Conservation (phyloP, 2,888 invertebrate species). For the Trichopoda pennipes region DNA sequence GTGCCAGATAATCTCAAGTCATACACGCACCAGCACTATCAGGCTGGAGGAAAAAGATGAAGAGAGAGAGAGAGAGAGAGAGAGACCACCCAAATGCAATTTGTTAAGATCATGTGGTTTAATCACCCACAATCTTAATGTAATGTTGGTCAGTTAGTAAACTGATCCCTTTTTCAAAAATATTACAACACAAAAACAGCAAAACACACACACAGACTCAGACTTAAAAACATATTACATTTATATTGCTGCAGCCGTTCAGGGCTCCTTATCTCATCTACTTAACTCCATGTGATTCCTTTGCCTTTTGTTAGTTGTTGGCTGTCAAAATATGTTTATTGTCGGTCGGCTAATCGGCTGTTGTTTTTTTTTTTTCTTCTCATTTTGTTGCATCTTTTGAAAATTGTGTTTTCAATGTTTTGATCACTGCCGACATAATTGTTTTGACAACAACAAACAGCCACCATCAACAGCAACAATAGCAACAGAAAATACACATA, state of each 20-base stretch:
- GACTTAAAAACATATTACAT: conserved; percentile 2
- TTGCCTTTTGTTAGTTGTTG: conserved; percentile 37
- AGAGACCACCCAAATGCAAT: conserved; percentile 60
- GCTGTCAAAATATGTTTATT: conserved; percentile 28
- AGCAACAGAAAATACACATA: conserved; percentile 34
- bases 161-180: conserved; percentile 52
- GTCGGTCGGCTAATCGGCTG: conserved; percentile 31
- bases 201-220: conserved; percentile 15
- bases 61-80: conserved; percentile 23
- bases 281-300: conserved; percentile 60
- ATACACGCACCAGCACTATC: conserved; percentile 22
- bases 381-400: conserved; percentile 52
- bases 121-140: conserved; percentile 72
- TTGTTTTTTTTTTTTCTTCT: conserved; percentile 27
- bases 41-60: background rate
- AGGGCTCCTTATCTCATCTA: conserved; percentile 53
- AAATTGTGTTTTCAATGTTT: conserved; percentile 58
- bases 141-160: conserved; percentile 71
- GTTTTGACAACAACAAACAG: conserved; percentile 68
- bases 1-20: conserved; percentile 45
- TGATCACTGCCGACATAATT: conserved; percentile 69
- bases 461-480: conserved; percentile 46
- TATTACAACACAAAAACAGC: conserved; percentile 18
- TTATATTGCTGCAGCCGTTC: background rate
- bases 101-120: conserved; percentile 62